Evolutionary conservation across 2,797 vertebrate species (phyloP).

Genomic region (Peromyscus melanophrys): DNA sequence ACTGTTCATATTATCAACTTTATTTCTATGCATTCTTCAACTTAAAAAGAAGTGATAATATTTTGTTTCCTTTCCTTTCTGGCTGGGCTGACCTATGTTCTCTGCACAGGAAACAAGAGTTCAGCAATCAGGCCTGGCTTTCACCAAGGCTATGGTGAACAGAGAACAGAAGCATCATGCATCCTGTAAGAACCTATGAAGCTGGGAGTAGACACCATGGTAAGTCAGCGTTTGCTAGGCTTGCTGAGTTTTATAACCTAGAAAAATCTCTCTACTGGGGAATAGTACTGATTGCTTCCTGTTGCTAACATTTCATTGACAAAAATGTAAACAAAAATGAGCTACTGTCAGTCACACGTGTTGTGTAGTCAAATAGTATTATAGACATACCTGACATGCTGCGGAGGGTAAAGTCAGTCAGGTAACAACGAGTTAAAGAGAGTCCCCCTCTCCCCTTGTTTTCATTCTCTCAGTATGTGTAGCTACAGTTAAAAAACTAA

Average conservation of each 20-base stretch:
- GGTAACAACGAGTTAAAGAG: not conserved
- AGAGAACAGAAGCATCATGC: not conserved
- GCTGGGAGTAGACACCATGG: not conserved
- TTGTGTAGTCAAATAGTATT: not conserved
- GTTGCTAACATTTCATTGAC: constrained; percentile 37
- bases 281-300: constrained; percentile 37
- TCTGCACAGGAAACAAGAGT: not conserved
- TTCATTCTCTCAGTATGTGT: constrained; percentile 7
- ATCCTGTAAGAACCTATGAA: not conserved
- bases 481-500: constrained; percentile 2
- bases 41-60: not conserved
- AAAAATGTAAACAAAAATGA: not conserved
- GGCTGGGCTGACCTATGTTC: not conserved
- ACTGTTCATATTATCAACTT: not conserved
- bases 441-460: not conserved
- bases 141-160: not conserved
- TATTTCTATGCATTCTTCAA: not conserved
- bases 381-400: not conserved
- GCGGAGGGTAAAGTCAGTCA: not conserved
- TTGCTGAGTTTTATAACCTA: not conserved
- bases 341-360: not conserved
- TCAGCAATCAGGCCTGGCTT: not conserved
- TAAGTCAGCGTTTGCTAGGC: not conserved
- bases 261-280: constrained; percentile 1
- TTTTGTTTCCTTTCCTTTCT: not conserved